Percentiles rank a stretch among this genome's conserved stretches.
These are phyloP conservation scores for Rhynchonycteris naso DNA, from an alignment of 2,797 vertebrate genomes.

Conservation along the genomic window DNA sequence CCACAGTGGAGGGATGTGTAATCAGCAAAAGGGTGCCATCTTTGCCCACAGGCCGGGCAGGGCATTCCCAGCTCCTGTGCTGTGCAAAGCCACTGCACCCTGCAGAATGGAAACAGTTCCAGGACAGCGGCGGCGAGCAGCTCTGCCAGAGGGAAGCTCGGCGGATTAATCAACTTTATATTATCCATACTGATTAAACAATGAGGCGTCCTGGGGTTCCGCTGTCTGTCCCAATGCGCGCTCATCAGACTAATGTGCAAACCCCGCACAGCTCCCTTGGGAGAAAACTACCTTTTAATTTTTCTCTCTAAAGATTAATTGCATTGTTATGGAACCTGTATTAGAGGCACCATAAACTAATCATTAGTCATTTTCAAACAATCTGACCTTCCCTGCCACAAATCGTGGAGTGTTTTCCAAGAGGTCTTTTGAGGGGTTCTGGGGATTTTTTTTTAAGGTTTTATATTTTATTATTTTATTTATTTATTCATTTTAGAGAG, in stretches of 20 bases:
- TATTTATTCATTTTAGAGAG: too few relatives aligned
- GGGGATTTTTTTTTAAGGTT: too few relatives aligned
- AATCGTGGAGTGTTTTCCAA: slow-evolving; percentile 75
- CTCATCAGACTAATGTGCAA: slow-evolving; percentile 86
- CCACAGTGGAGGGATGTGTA: background rate
- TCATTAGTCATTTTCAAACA: slow-evolving; percentile 89
- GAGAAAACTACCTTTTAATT: slow-evolving; percentile 91
- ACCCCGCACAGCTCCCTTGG: slow-evolving; percentile 84
- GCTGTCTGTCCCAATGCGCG: slow-evolving; percentile 85
- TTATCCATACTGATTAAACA: slow-evolving; percentile 89
- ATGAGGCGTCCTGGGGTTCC: slow-evolving; percentile 88
- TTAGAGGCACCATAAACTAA: slow-evolving; percentile 96
- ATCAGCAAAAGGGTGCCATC: background rate
- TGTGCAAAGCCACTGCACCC: background rate
- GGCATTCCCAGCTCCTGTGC: background rate
- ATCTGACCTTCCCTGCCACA: slow-evolving; percentile 85
- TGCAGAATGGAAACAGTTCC: slow-evolving; percentile 64
- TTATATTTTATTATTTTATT: too few relatives aligned
- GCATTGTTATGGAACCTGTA: slow-evolving; percentile 96
- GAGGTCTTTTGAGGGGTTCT: slow-evolving; percentile 75
- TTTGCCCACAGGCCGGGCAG: background rate
- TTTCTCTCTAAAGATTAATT: slow-evolving; percentile 94
- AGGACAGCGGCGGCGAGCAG: slow-evolving; percentile 47
- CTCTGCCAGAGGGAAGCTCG: slow-evolving; percentile 81
- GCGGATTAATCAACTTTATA: slow-evolving; percentile 87